A percentile compares a stretch with the other conserved stretches of the same genome.
phyloP scores from a whole-genome alignment of 2,888 invertebrate species.

The Rotaria macrura region DNA sequence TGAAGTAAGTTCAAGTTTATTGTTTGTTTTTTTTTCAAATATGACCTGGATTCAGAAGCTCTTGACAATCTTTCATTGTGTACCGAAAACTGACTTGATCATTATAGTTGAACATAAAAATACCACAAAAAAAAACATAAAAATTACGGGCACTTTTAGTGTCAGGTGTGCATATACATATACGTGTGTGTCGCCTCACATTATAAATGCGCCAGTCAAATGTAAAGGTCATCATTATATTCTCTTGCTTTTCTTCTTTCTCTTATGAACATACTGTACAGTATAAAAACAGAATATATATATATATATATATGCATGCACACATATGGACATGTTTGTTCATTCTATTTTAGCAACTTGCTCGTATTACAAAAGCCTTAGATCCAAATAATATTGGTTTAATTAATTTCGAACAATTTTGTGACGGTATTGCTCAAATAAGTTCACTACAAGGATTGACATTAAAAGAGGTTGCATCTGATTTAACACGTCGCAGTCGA shows the following conservation, averaged over 20 bases:
- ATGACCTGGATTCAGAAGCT: background rate
- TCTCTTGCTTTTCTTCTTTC: background rate
- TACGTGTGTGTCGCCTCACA: background rate
- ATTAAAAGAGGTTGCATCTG: background rate
- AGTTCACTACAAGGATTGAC: background rate
- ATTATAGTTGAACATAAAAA: too few relatives aligned
- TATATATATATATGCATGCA: background rate
- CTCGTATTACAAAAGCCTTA: conserved; percentile 12
- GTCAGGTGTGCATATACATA: background rate
- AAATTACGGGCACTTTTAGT: background rate
- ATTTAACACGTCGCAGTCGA: background rate
- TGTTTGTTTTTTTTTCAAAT: too few relatives aligned
- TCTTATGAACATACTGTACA: background rate
- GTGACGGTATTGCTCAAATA: background rate
- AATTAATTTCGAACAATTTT: conserved; percentile 9
- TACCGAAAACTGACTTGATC: background rate
- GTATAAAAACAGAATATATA: too few relatives aligned
- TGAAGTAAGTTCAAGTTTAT: background rate
- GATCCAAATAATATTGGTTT: conserved; percentile 11
- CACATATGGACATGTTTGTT: background rate
- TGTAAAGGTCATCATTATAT: background rate
- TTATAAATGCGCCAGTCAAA: background rate
- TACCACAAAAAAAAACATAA: background rate
- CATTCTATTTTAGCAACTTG: conserved; percentile 1
- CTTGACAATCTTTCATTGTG: too few relatives aligned